These are phyloP conservation scores for Synanthedon formicaeformis DNA, from an alignment of 2,888 invertebrate species.

Conservation along the genomic window DNA sequence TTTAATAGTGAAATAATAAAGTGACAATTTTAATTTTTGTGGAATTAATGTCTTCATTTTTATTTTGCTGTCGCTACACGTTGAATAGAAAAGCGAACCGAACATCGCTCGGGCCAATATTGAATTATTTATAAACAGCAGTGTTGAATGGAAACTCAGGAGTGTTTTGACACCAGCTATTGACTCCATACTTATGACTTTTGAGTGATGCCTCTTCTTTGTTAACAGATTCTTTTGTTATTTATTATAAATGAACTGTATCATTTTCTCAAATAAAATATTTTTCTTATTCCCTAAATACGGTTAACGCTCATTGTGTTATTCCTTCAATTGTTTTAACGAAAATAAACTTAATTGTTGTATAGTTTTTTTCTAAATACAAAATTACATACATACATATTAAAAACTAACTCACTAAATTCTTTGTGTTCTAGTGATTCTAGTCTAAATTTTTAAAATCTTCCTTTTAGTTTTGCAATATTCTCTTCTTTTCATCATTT, in stretches of 20 bases:
- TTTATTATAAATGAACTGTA: constrained; percentile 24
- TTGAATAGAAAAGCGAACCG: constrained; percentile 9
- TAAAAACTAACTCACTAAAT: too few relatives aligned
- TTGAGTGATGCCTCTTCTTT: constrained; percentile 53
- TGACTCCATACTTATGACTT: constrained; percentile 61
- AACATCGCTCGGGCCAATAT: constrained; percentile 39
- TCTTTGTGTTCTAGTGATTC: too few relatives aligned
- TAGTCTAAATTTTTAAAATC: too few relatives aligned
- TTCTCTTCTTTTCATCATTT: too few relatives aligned
- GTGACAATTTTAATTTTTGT: neutral
- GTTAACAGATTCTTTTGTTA: constrained; percentile 36
- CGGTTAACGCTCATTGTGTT: too few relatives aligned
- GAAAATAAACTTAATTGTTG: too few relatives aligned
- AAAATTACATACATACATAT: too few relatives aligned
- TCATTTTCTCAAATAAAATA: constrained; percentile 10
- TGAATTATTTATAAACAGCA: constrained; percentile 62
- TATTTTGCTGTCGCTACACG: neutral
- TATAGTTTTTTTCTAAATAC: too few relatives aligned
- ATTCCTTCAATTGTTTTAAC: too few relatives aligned
- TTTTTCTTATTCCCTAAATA: too few relatives aligned
- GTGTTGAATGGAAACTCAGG: constrained; percentile 40
- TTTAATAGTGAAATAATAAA: neutral
- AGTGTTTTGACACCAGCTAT: constrained; percentile 55
- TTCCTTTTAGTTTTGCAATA: too few relatives aligned
- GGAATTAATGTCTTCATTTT: neutral